These are phyloP conservation scores for Aurelia coerulea DNA, from an alignment of 30 jellyfish, hydroid and myxozoan species.

Conservation along the genomic window DNA sequence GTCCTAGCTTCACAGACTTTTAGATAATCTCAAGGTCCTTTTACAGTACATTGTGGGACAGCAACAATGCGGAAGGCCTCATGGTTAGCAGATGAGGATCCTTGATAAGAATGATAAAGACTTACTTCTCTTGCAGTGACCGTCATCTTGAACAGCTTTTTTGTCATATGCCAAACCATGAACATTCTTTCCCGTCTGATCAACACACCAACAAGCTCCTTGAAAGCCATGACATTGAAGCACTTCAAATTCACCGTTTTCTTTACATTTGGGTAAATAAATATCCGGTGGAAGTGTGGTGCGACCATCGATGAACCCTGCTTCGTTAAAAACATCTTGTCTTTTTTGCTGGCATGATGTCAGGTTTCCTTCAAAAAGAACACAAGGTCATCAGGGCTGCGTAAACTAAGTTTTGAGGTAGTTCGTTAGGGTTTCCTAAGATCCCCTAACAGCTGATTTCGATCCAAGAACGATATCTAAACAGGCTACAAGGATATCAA, in stretches of 20 bases:
- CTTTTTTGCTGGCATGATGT: slow-evolving; percentile 52
- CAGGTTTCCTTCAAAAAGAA: slow-evolving; percentile 6
- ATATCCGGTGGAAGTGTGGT: slow-evolving; percentile 35
- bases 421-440: too few relatives aligned
- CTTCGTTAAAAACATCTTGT: slow-evolving; percentile 38
- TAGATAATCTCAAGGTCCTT: too few relatives aligned
- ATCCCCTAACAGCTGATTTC: too few relatives aligned
- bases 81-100: too few relatives aligned
- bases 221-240: slow-evolving; percentile 77
- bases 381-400: background rate
- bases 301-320: slow-evolving; percentile 25
- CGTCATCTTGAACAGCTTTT: background rate
- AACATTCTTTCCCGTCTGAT: slow-evolving; percentile 36
- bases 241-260: slow-evolving; percentile 56
- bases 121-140: slow-evolving; percentile 39
- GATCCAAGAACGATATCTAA: too few relatives aligned
- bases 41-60: too few relatives aligned
- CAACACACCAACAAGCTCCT: slow-evolving; percentile 83
- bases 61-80: too few relatives aligned
- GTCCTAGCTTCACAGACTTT: too few relatives aligned
- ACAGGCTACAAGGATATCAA: too few relatives aligned
- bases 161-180: background rate
- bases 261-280: slow-evolving; percentile 48
- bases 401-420: too few relatives aligned
- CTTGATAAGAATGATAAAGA: too few relatives aligned